Base-by-base conservation (phyloP, 2,113 vertebrate species). In the Ancistrus triradiatus region DNA sequence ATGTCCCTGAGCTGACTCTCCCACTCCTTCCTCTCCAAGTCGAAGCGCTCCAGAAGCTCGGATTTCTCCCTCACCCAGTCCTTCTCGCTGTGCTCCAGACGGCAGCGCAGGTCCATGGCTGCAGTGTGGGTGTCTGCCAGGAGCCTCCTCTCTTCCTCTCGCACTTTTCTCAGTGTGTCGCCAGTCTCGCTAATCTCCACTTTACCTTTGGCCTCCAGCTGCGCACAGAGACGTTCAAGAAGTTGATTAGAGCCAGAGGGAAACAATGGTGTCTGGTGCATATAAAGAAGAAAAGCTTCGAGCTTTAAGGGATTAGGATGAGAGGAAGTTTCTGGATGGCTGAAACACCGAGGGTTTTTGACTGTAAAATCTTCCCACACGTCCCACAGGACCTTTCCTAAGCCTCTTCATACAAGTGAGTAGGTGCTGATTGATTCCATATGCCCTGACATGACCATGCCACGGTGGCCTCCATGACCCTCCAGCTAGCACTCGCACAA, bases 1-100 rank as follows among this genome's bases (percentile, higher is more conserved):
- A 99, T 97, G 72, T 93, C 87, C 70, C 90, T 92, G 88, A 97
- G 91, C 35, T 98, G 95, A 71, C 85, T 88, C 83, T 99, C 95
- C 96, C 95, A 99, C 70, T 97, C 94, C 60, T 87, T 93, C 75
- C 95, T 92, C 83, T 98, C 96, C 1, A 84, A 81, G 66, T 98
- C 92, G 73, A 99, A 98, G 77, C 87, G 89, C 80, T 96, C 91
- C 83, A 98, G 81, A 69, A 98, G 78, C 74, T 97, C 94, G 51
- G 91, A 87, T 78, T 90, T 93, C 77, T 97, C 95, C 74, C 86
- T 88, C 66, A 83, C 81, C 95, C 95, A 96, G 80, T 82, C 87
- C 63, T 67, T 86, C 78, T 94, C 90, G 0, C 81, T 92, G 75
- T 80, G 86, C 75, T 92, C 93, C 86, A 94, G 70, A 13, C 90